Base-by-base conservation (phyloP, 2,797 vertebrate species). In the Poecilia velifera region DNA sequence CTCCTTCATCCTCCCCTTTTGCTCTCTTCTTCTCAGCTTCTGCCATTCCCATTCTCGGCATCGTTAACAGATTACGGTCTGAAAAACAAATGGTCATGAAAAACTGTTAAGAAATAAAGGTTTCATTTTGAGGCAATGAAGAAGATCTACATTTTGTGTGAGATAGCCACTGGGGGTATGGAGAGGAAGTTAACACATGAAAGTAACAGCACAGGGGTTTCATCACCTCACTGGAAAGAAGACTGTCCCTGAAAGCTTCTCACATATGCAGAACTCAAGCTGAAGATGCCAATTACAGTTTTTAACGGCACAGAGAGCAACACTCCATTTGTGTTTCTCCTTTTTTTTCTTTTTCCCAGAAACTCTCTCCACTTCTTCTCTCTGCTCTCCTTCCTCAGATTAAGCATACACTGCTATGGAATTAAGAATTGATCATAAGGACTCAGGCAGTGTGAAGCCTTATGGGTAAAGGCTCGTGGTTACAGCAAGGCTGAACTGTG, bases 1-100 rank as follows among this genome's bases (percentile, higher is more conserved):
- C 20, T 83, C 53, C 20, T 9, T 25, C 6, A 3, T 55, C 53
- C 22, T 55, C 53, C 8, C 25, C 53, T 25, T 55, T n/a, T 53
- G 49, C 49, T 9, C 20, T 22, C 49, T 53, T 53, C 49, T 53
- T 51, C 20, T 22, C 0, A 7, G 20, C 49, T 51, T 55, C 53
- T 55, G 9, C 9, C 53, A 55, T 55, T n/a, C 51, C 51, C 22
- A n/a, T 12, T 28, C 55, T n/a, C 10, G 13, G 77, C 76, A 84
- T 78, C 46, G 75, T 51, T 51, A 83, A 76, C 9, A 73, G 79
- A 86, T 82, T 81, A 85, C 53, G 3, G 80, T 2, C 46, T 3
- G 76, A 20, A 59, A 81, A 77, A 75, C 77, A 68, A 68, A 62
- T 4, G 14, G 57, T 6, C 28, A 34, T 13, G 3, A 18, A 62